phyloP scores from a whole-genome alignment of 2,888 invertebrate genomes.

The Pachliopta kotzebuea region DNA sequence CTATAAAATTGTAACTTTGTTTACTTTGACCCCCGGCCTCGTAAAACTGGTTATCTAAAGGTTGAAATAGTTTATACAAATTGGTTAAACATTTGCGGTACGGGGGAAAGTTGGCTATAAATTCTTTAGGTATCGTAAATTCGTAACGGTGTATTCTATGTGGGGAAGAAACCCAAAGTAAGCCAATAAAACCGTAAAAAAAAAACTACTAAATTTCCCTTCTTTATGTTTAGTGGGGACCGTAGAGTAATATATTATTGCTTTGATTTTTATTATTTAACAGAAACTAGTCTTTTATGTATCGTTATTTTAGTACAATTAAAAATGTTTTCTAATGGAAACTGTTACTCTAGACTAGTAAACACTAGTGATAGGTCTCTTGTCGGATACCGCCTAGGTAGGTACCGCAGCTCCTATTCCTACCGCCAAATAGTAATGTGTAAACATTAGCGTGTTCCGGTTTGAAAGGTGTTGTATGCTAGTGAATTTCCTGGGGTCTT shows the following conservation, averaged over 20 bases:
- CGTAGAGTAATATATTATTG: neutral
- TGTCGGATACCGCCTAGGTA: no score
- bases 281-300: neutral
- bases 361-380: no score
- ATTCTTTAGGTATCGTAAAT: conserved; percentile 26
- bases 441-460: no score
- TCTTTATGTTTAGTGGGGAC: conserved; percentile 4
- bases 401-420: no score
- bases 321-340: no score
- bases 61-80: conserved; percentile 24
- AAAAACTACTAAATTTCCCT: conserved; percentile 11
- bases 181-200: conserved; percentile 22
- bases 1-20: conserved; percentile 12
- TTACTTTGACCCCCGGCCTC: conserved; percentile 18
- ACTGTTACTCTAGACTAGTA: no score
- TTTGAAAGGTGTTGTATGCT: no score
- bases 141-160: conserved; percentile 12
- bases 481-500: no score
- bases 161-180: conserved; percentile 5
- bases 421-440: no score
- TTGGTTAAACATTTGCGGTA: conserved; percentile 27
- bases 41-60: conserved; percentile 26
- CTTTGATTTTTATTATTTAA: neutral
- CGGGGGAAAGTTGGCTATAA: conserved; percentile 15
- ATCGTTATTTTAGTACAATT: no score